Conservation (phyloP, 2,113 vertebrate genomes). For the Zosterops pallidus region DNA sequence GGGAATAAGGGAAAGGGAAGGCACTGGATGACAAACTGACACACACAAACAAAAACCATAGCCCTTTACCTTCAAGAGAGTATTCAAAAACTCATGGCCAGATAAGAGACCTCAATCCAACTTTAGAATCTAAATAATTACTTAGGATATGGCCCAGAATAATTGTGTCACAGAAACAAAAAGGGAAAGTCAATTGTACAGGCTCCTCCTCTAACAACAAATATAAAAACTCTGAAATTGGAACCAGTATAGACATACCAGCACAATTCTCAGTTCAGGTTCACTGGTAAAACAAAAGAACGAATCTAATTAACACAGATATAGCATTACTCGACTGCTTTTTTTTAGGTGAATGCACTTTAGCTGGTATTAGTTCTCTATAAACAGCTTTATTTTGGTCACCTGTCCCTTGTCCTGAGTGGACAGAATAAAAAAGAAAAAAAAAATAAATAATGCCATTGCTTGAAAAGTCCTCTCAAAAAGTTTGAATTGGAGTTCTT, state of each 20-base stretch:
- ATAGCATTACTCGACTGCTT: background rate
- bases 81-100: background rate
- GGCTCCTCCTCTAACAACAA: background rate
- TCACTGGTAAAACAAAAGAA: background rate
- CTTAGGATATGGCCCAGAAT: background rate
- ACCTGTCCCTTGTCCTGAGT: background rate
- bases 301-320: background rate
- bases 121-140: background rate
- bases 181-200: background rate
- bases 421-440: background rate
- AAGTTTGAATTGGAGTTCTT: background rate
- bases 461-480: background rate
- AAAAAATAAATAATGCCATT: rapidly evolving
- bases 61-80: background rate
- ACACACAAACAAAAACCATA: background rate
- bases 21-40: background rate
- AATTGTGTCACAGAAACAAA: background rate
- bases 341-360: background rate
- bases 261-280: background rate
- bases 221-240: background rate
- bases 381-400: background rate
- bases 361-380: background rate
- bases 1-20: background rate
- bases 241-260: background rate
- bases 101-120: background rate